These are phyloP conservation scores for Diuraphis noxia DNA, from an alignment of 1,140 invertebrate genomes.

Conservation along the genomic window DNA sequence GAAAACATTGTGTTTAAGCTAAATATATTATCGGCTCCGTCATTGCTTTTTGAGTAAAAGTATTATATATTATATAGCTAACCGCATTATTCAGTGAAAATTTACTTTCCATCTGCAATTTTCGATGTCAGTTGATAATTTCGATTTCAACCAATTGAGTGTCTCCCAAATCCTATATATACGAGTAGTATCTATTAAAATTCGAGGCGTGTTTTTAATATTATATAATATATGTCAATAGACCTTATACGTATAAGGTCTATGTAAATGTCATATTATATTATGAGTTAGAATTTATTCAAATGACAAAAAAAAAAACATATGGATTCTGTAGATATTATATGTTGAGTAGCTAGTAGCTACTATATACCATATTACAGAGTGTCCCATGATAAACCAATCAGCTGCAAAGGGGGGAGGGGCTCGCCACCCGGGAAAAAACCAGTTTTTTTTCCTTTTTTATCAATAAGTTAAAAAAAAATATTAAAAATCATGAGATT, in stretches of 20 bases:
- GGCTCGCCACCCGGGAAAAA: too few species aligned
- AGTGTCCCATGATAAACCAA: too few species aligned
- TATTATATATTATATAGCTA: too few species aligned
- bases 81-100: neutral
- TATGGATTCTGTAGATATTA: neutral
- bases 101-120: neutral
- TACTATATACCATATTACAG: too few species aligned
- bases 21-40: neutral
- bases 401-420: too few species aligned
- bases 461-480: too few species aligned
- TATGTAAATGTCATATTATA: too few species aligned
- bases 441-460: too few species aligned
- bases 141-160: neutral
- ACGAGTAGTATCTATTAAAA: neutral
- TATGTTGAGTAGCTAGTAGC: neutral
- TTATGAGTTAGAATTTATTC: neutral
- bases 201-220: neutral
- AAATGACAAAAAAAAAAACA: neutral
- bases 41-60: neutral
- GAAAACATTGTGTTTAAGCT: neutral
- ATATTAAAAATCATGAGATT: too few species aligned
- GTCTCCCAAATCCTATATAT: neutral
- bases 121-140: neutral
- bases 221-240: neutral
- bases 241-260: too few species aligned